Conservation (phyloP, 2,888 invertebrate species). For the Rhingia campestris region DNA sequence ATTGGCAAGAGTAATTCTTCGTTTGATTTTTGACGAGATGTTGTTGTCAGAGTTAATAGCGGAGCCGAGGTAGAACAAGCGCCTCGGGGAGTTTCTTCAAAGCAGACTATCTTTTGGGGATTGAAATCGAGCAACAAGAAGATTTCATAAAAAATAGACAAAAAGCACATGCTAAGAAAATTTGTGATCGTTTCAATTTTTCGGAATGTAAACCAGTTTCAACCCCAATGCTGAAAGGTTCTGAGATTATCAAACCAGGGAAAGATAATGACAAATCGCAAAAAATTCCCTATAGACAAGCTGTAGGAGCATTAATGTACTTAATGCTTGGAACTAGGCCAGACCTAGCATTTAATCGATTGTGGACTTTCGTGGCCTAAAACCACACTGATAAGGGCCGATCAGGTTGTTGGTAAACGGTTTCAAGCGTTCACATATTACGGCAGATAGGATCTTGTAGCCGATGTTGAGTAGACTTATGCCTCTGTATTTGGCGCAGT, state of each 20-base stretch:
- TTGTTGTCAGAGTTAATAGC: too few relatives aligned
- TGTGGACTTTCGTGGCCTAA: too few relatives aligned
- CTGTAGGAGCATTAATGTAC: slow-evolving; percentile 77
- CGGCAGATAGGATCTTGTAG: too few relatives aligned
- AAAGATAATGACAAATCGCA: slow-evolving; percentile 75
- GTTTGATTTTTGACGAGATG: too few relatives aligned
- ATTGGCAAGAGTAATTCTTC: too few relatives aligned
- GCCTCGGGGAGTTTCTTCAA: too few relatives aligned
- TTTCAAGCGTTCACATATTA: too few relatives aligned
- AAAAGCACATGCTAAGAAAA: slow-evolving; percentile 44
- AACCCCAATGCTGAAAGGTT: slow-evolving; percentile 40
- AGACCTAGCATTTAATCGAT: slow-evolving; percentile 76
- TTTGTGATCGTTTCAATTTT: slow-evolving; percentile 61
- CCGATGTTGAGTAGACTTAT: too few relatives aligned
- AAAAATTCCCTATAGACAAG: slow-evolving; percentile 57
- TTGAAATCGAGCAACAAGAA: slow-evolving; percentile 54
- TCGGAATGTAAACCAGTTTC: slow-evolving; percentile 53
- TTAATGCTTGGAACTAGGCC: slow-evolving; percentile 76
- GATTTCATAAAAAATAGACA: slow-evolving; percentile 46
- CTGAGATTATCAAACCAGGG: slow-evolving; percentile 32
- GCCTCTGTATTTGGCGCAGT: too few relatives aligned
- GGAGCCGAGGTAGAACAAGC: too few relatives aligned
- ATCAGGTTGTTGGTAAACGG: too few relatives aligned
- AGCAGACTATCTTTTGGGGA: slow-evolving; percentile 77
- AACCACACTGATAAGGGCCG: too few relatives aligned